Evolutionary conservation across 2,888 invertebrate species (phyloP).

Genomic region (Stenichneumon culpator): DNA sequence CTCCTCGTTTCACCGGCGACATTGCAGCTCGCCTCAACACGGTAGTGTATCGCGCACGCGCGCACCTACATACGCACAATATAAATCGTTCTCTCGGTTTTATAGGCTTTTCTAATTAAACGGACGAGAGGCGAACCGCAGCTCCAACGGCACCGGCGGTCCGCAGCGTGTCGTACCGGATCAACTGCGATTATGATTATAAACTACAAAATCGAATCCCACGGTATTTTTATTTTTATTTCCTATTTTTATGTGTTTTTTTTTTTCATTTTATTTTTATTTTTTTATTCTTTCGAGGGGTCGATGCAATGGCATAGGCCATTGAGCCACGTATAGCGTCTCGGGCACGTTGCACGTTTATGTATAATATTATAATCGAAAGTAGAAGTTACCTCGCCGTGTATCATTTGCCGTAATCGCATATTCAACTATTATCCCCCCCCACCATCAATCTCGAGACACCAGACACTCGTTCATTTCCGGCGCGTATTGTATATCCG

Average conservation of each 20-base stretch:
- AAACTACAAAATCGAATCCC: background rate
- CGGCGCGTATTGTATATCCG: slow-evolving; percentile 23
- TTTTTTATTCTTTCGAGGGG: background rate
- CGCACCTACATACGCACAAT: background rate
- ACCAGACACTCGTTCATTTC: slow-evolving; percentile 16
- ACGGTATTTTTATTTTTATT: background rate
- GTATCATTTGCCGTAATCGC: background rate
- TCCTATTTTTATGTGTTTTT: no score
- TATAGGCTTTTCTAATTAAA: slow-evolving; percentile 26
- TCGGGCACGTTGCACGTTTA: no score
- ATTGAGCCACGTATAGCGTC: background rate
- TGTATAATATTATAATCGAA: no score
- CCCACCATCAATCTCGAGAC: no score
- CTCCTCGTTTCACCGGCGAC: background rate
- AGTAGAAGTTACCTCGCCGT: no score
- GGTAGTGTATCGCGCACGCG: background rate
- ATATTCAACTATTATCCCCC: background rate
- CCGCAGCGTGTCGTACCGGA: background rate
- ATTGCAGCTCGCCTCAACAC: slow-evolving; percentile 2
- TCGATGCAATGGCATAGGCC: background rate
- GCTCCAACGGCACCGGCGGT: no score
- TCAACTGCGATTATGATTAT: background rate
- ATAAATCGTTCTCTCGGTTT: background rate
- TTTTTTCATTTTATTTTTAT: no score
- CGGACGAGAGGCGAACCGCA: background rate